These are phyloP conservation scores for Fulmarus glacialis DNA, from an alignment of 2,113 vertebrate genomes.

Conservation along the genomic window DNA sequence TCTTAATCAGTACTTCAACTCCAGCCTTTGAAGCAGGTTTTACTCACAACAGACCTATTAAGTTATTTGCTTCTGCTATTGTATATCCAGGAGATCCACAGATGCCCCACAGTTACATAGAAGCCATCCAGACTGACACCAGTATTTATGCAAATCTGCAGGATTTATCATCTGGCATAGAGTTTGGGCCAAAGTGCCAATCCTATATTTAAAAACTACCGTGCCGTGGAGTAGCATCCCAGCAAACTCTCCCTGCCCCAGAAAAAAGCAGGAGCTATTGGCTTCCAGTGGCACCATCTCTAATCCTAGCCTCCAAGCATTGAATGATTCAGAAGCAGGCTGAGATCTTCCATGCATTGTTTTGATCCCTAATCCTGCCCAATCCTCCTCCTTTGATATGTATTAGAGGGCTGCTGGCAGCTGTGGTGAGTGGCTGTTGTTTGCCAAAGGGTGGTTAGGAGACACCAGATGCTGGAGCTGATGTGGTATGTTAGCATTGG, in stretches of 20 bases:
- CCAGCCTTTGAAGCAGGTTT: slow-evolving; percentile 55
- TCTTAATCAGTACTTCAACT: slow-evolving; percentile 48
- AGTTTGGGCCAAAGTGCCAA: slow-evolving; percentile 17
- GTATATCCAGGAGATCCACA: slow-evolving; percentile 48
- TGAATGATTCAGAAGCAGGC: slow-evolving; percentile 34
- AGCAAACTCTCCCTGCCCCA: neutral
- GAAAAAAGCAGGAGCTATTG: neutral
- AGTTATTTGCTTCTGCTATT: slow-evolving; percentile 60
- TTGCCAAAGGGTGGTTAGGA: neutral
- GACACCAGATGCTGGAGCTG: neutral
- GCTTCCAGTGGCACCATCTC: slow-evolving; percentile 12
- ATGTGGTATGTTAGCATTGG: neutral
- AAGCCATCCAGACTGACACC: slow-evolving; percentile 44
- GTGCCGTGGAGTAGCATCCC: neutral
- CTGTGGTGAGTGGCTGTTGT: neutral
- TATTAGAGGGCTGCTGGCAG: neutral
- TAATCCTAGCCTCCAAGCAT: slow-evolving; percentile 11
- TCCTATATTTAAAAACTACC: neutral
- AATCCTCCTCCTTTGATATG: slow-evolving; percentile 1
- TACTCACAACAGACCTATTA: slow-evolving; percentile 61
- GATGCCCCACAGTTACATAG: slow-evolving; percentile 56
- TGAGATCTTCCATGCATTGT: neutral
- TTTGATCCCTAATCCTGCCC: slow-evolving; percentile 31
- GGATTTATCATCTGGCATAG: slow-evolving; percentile 21
- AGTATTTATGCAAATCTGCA: slow-evolving; percentile 23